Percentiles rank a stretch among this genome's conserved stretches.
Evolutionary conservation across 1,140 invertebrate species (phyloP).

Genomic region (Gerris buenoi): DNA sequence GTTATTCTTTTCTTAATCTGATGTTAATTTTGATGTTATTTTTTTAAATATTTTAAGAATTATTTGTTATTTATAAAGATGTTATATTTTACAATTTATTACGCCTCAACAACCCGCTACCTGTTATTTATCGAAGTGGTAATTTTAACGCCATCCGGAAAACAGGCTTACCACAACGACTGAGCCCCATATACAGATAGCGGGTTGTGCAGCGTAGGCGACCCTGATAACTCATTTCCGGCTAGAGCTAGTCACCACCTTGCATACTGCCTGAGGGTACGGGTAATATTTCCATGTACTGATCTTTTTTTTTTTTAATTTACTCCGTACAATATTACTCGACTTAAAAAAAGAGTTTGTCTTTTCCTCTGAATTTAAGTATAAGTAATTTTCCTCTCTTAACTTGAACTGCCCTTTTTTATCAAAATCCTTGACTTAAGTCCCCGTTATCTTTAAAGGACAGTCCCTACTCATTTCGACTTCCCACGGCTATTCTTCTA

Average conservation of each 20-base stretch:
- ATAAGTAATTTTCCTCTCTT: background rate
- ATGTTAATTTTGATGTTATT: too few relatives aligned
- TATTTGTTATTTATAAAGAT: too few relatives aligned
- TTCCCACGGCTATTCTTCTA: too few relatives aligned
- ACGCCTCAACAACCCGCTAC: background rate
- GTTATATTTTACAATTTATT: too few relatives aligned
- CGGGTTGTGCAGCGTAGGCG: background rate
- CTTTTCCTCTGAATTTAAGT: background rate
- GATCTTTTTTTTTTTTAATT: background rate
- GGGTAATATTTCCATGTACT: background rate
- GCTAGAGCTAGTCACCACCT: background rate
- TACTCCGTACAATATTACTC: background rate
- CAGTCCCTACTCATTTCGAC: too few relatives aligned
- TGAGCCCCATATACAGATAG: background rate
- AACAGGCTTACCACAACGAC: background rate
- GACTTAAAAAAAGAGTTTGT: background rate
- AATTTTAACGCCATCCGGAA: background rate
- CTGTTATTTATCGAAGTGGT: background rate
- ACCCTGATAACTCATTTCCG: background rate
- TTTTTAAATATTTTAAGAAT: too few relatives aligned
- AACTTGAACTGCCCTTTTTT: too few relatives aligned
- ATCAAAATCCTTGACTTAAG: too few relatives aligned
- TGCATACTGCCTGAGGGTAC: background rate
- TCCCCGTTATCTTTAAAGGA: too few relatives aligned
- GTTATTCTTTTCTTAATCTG: too few relatives aligned